Percentiles rank a stretch among this genome's conserved stretches.
phyloP scores from a whole-genome alignment of 2,797 vertebrate genomes.

The Chanos chanos region DNA sequence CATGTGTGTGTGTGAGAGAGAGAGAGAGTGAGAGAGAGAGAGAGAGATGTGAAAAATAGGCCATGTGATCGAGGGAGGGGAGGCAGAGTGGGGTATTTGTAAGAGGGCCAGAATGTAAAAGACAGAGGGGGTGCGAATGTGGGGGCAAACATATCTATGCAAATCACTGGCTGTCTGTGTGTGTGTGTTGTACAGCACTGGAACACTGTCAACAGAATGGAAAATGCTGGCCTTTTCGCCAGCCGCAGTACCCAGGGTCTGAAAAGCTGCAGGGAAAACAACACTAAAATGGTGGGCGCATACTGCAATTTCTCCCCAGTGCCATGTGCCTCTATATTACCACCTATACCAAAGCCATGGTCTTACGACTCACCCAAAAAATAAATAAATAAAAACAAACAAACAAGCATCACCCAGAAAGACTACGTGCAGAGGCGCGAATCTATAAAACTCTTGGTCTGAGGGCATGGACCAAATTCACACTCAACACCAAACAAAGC shows the following conservation, averaged over 20 bases:
- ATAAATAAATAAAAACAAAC: too few relatives aligned
- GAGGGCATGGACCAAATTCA: too few relatives aligned
- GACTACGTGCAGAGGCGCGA: too few relatives aligned
- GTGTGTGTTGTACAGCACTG: neutral
- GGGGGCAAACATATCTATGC: neutral
- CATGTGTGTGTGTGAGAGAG: neutral
- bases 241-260: neutral
- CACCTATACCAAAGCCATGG: too few relatives aligned
- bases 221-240: constrained; percentile 8
- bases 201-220: constrained; percentile 10
- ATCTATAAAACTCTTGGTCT: too few relatives aligned
- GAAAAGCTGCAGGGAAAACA: neutral
- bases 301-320: neutral
- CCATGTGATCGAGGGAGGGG: neutral
- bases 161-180: neutral
- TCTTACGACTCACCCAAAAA: too few relatives aligned
- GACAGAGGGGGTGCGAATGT: neutral
- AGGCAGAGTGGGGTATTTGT: neutral
- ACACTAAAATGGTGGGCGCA: neutral
- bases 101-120: neutral
- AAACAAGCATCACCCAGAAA: too few relatives aligned
- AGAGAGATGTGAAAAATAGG: neutral
- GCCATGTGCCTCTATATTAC: too few relatives aligned
- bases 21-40: neutral
- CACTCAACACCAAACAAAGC: too few relatives aligned